Conservation (phyloP, 2,113 vertebrate genomes). For the Podarcis raffonei region DNA sequence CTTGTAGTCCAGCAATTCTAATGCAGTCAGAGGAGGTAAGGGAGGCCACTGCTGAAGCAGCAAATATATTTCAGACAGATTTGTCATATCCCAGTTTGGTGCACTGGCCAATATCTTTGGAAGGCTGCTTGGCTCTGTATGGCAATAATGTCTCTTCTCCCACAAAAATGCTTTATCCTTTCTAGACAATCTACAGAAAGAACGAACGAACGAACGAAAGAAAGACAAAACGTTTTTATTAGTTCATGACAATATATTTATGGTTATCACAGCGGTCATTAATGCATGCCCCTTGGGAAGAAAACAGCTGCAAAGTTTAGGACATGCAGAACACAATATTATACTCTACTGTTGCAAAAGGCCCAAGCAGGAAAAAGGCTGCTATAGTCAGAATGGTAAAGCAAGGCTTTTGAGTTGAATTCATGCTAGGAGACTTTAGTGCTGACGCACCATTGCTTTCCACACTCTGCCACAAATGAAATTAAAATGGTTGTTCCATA, state of each 20-base stretch:
- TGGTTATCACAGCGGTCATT: neutral
- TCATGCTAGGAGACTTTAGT: neutral
- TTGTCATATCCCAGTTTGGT: conserved; percentile 93
- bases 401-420: neutral
- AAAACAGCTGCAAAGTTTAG: neutral
- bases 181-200: conserved; percentile 82
- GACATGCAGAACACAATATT: neutral
- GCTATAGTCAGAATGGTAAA: neutral
- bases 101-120: conserved; percentile 91
- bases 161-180: conserved; percentile 91
- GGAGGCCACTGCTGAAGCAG: conserved; percentile 89
- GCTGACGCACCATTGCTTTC: neutral
- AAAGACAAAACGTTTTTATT: conserved; percentile 43
- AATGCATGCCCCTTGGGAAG: neutral
- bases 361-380: neutral
- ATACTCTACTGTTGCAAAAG: neutral
- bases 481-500: neutral
- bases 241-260: neutral
- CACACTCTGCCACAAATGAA: neutral
- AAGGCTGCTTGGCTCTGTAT: conserved; percentile 81
- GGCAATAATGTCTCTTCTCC: conserved; percentile 89
- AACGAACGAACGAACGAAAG: conserved; percentile 52
- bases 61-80: conserved; percentile 87
- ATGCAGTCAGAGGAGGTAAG: conserved; percentile 85
- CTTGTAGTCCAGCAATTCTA: conserved; percentile 92